Base-by-base conservation (phyloP, 2,797 vertebrate species). In the Pipistrellus nathusii region DNA sequence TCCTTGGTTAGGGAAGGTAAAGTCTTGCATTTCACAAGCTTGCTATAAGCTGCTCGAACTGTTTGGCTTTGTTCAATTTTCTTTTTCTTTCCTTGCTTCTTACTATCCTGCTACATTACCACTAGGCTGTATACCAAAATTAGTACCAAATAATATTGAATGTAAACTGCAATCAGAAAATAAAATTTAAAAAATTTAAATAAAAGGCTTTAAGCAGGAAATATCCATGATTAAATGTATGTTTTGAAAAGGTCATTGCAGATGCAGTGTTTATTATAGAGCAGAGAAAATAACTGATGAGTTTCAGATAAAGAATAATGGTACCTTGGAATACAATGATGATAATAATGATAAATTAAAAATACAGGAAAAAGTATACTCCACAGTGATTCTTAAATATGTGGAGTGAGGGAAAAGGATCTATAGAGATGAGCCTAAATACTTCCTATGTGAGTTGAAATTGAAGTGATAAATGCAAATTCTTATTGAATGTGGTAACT, bases 221-320 rank as follows among this genome's bases (percentile, higher is more conserved):
- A 18, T 14, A 66, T 11, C 10, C 6, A 0, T 57, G 6, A 25
- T 46, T 15, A 75, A 85, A 55, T 66, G 9, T 25, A 30, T 71
- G n/a, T 44, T 93, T 66, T 62, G 85, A 27, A 71, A 90, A 71
- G 64, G 25, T 78, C 18, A 17, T 7, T 85, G 82, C 57, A 48
- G 69, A 10, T 92, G 30, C 46, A 38, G 15, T 17, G 10, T 93
- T 78, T 84, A 84, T 27, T 92, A 88, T 32, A 82, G 27, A 71
- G 13, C 44, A 2, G 21, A n/a, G 14, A 32, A 69, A 71, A n/a
- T 46, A 66, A 46, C 6, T 69, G 27, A 76, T 55, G 13, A 12
- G 1, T 57, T 17, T 77, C 30, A 32, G 44, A 10, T 23, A 27
- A 82, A 25, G 69, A 48, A 57, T 18, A 44, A 57, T 3, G 14